Percentiles rank a stretch among this genome's conserved stretches.
Conservation (phyloP, 2,113 vertebrate species). For the Semicossyphus pulcher region DNA sequence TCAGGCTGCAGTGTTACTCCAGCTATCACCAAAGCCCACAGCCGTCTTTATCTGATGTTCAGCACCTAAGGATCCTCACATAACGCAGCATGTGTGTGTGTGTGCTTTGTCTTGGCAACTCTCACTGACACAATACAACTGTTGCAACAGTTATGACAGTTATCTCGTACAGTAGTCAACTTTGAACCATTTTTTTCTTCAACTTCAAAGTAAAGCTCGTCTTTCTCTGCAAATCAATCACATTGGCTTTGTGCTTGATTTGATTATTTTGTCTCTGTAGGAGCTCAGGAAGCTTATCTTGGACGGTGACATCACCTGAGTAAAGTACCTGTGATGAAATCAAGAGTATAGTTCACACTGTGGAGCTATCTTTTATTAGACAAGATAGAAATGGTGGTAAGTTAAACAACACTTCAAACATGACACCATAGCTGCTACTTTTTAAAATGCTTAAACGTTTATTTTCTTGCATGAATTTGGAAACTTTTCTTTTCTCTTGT, state of each 20-base stretch:
- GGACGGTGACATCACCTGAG: slow-evolving; percentile 7
- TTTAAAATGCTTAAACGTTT: no score
- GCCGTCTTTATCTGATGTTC: slow-evolving; percentile 38
- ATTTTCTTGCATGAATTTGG: no score
- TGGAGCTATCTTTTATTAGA: no score
- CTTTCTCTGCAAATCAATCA: no score
- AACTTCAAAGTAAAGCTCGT: neutral
- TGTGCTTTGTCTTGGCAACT: slow-evolving; percentile 1
- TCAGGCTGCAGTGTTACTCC: slow-evolving; percentile 7
- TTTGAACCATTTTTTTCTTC: slow-evolving; percentile 41
- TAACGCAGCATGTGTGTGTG: slow-evolving; percentile 6
- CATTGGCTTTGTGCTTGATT: neutral
- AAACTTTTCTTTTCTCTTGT: no score
- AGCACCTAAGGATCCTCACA: slow-evolving; percentile 20
- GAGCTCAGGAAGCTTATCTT: slow-evolving; percentile 39
- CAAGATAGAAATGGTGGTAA: no score
- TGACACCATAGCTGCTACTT: no score
- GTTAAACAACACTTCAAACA: no score
- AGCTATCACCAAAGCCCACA: slow-evolving; percentile 45
- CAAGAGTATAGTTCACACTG: slow-evolving; percentile 28
- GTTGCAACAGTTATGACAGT: slow-evolving; percentile 45
- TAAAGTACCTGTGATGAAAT: slow-evolving; percentile 34
- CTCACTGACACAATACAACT: slow-evolving; percentile 22
- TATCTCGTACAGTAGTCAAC: slow-evolving; percentile 39
- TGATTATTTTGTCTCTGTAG: neutral